A percentile compares a stretch with the other conserved stretches of the same genome.
Conservation (phyloP, 2,888 invertebrate genomes). For the Sarcophaga caerulescens region DNA sequence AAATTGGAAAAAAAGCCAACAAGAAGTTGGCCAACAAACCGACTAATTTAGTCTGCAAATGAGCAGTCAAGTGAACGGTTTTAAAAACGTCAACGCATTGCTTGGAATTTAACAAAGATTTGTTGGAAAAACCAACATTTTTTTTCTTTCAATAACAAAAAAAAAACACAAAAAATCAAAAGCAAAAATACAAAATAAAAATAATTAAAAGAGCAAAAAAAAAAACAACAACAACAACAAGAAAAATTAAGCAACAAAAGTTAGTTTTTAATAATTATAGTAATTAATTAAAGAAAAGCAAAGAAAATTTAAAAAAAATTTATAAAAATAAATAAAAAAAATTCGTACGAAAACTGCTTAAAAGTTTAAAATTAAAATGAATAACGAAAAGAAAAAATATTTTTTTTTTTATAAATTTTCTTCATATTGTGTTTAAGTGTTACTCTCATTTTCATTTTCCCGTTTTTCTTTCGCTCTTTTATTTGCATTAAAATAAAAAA, state of each 20-base stretch:
- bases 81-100: slow-evolving; percentile 59
- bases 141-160: slow-evolving; percentile 16
- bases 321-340: background rate
- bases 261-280: background rate
- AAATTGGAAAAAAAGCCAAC: slow-evolving; percentile 71
- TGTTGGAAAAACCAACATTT: slow-evolving; percentile 66
- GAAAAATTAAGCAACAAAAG: slow-evolving; percentile 10
- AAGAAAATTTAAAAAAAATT: background rate
- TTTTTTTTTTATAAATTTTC: background rate
- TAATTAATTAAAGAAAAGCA: background rate
- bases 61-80: slow-evolving; percentile 79
- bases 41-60: slow-evolving; percentile 80
- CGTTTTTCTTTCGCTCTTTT: slow-evolving; percentile 2
- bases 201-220: background rate
- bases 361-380: background rate
- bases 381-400: background rate
- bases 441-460: slow-evolving; percentile 12
- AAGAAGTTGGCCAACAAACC: slow-evolving; percentile 77
- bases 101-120: slow-evolving; percentile 49
- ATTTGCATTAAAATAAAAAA: background rate
- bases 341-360: background rate
- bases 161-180: slow-evolving; percentile 24
- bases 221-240: background rate
- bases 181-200: background rate
- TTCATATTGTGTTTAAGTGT: background rate